Evolutionary conservation across 1,140 invertebrate species (phyloP).

Genomic region (Apocrypta bakeri): DNA sequence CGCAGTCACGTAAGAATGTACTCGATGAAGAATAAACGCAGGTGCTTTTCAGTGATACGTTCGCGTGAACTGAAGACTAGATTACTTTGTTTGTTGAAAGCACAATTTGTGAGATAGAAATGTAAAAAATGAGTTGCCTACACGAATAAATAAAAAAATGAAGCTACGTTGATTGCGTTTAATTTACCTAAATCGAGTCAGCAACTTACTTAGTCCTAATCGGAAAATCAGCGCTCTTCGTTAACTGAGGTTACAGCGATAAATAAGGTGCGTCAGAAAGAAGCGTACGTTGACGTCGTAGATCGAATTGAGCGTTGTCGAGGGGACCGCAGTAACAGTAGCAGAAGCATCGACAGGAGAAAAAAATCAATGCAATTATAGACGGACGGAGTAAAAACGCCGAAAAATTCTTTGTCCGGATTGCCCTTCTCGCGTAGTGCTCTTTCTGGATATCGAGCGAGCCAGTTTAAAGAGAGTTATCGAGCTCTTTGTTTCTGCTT

Average conservation of each 20-base stretch:
- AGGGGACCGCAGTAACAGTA: not conserved
- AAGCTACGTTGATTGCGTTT: not conserved
- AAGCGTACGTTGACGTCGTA: not conserved
- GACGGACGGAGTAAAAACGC: not conserved
- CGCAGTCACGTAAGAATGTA: no score
- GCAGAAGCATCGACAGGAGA: no score
- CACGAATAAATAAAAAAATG: not conserved
- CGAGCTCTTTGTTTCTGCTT: not conserved
- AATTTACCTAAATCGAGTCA: not conserved
- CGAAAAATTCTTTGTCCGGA: not conserved
- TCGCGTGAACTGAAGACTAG: no score
- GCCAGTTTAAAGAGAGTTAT: not conserved
- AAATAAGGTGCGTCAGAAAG: not conserved
- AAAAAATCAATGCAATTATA: not conserved
- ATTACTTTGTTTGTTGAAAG: no score
- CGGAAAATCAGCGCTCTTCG: not conserved
- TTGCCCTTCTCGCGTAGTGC: constrained; percentile 2
- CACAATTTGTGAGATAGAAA: no score
- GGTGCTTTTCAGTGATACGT: no score
- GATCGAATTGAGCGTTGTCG: not conserved
- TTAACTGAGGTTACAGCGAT: not conserved
- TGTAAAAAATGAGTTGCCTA: no score
- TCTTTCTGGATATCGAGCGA: not conserved
- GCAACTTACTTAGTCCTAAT: not conserved
- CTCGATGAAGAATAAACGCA: no score